Evolutionary conservation across 2,888 invertebrate genomes (phyloP), one percentile per base, ranked within the genome.

Genomic region (Encarsia formosa): DNA sequence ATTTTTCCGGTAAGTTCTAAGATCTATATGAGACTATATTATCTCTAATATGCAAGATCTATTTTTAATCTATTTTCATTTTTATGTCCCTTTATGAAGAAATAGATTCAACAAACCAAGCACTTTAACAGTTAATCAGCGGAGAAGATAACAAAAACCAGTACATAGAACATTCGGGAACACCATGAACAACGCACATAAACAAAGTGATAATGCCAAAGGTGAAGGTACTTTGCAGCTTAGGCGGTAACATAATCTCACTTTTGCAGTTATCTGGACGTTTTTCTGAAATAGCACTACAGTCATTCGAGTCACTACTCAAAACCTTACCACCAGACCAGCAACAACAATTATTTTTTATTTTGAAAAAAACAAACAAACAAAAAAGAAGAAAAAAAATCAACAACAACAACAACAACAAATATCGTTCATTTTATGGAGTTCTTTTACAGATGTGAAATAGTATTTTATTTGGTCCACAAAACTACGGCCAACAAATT

Each of bases 401-500:
- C n/a, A n/a, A n/a, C n/a, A n/a, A n/a, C n/a, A n/a, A n/a, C n/a
- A n/a, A n/a, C n/a, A n/a, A n/a, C n/a, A n/a, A n/a, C n/a, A n/a
- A n/a, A n/a, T n/a, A 29, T 29, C 29, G 8, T 29, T 29, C 29
- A 29, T 26, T 8, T 42, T 18, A 41, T 13, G 39, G 23, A 26
- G 13, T 49, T 53, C 9, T n/a, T 49, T 51, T 51, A 51, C 54
- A 54, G 50, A 48, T 35, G 31, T 32, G 44, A 40, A 44, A 47
- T 34, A 49, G 41, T 16, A 11, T 24, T 42, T 49, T 8, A 49
- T 23, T 42, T 42, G n/a, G 35, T 35, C 39, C 24, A 35, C 29
- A 9, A 23, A 49, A 53, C 22, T 13, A 34, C 19, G 22, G 40
- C 9, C n/a, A 26, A 38, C 23, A 39, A 34, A 26, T 18, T 49